phyloP scores from a whole-genome alignment of 2,888 invertebrate species.

The Sialis fuliginosa region DNA sequence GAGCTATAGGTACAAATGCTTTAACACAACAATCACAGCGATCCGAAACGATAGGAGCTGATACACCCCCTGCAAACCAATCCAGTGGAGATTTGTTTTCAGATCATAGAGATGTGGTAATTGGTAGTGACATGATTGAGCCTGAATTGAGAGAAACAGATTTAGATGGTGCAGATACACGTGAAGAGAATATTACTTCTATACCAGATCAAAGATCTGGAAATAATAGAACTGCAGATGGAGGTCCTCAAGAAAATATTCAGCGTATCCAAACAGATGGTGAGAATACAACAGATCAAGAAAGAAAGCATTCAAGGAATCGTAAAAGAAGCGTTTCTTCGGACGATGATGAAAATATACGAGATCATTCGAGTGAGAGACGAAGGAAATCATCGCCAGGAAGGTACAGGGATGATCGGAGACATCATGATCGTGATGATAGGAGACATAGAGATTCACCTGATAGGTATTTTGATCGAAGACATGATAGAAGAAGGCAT shows the following conservation, averaged over 20 bases:
- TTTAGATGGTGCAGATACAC: slow-evolving; percentile 29
- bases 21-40: slow-evolving; percentile 16
- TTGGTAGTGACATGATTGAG: slow-evolving; percentile 12
- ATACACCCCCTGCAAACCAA: slow-evolving; percentile 19
- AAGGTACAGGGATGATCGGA: slow-evolving; percentile 13
- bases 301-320: slow-evolving; percentile 8
- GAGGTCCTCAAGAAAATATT: slow-evolving; percentile 8
- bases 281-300: slow-evolving; percentile 17
- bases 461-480: slow-evolving; percentile 17
- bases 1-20: slow-evolving; percentile 13
- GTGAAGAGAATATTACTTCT: slow-evolving; percentile 19
- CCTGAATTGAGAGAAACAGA: slow-evolving; percentile 28
- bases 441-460: slow-evolving; percentile 19
- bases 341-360: slow-evolving; percentile 5
- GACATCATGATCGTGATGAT: slow-evolving; percentile 11
- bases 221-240: slow-evolving; percentile 10
- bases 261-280: slow-evolving; percentile 22
- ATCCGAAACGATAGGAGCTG: slow-evolving; percentile 26
- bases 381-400: slow-evolving; percentile 6
- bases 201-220: slow-evolving; percentile 14
- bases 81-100: slow-evolving; percentile 4
- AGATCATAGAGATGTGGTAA: slow-evolving; percentile 17
- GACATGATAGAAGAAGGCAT: slow-evolving; percentile 20
- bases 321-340: slow-evolving; percentile 6
- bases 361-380: slow-evolving; percentile 5